Base-by-base conservation (phyloP, 2,797 vertebrate species). In the Novumbra hubbsi region DNA sequence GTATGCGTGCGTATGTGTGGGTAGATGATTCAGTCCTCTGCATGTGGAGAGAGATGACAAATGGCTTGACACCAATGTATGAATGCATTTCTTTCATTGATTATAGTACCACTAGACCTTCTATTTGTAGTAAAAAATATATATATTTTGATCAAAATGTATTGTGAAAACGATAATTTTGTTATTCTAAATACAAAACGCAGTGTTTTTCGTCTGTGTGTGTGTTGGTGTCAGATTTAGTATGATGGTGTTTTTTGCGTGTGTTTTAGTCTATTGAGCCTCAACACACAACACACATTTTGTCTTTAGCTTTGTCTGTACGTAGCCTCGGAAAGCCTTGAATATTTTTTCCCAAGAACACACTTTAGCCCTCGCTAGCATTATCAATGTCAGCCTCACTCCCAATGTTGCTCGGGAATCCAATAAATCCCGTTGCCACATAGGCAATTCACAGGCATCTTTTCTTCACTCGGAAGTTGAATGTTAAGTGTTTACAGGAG, bases 1-100 rank as follows among this genome's bases (percentile, higher is more conserved):
- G 34, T 74, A 72, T 73, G 79, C 75, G 49, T 68, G 73, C 49
- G 70, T 82, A 71, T 70, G 66, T 80, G 77, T 77, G 78, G 32
- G 45, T 48, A 24, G 62, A 38, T 38, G 48, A 73, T 70, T 82
- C 78, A 83, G 76, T 81, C 74, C 11, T 3, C 63, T 28, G 68
- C 27, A 27, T 70, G 68, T 14, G 48, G 28, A 34, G 64, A 65
- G 63, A 66, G 64, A 65, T 34, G 30, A 66, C 64, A 66, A 66
- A 66, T 17, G 64, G 32, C 19, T 66, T 66, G 17, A 66, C 32
- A 66, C 32, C 28, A 19, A n/a, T 38, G 32, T 34, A 38, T 14
- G 15, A 38, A n/a, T 12, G 2, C 30, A 34, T 66, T 17, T 38
- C 34, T 17, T 66, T 34, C 16, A 66, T 15, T 38, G 64, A 66